Percentiles rank a stretch among this genome's conserved stretches.
These are phyloP conservation scores for Atherix ibis DNA, from an alignment of 2,888 invertebrate species.

Conservation along the genomic window DNA sequence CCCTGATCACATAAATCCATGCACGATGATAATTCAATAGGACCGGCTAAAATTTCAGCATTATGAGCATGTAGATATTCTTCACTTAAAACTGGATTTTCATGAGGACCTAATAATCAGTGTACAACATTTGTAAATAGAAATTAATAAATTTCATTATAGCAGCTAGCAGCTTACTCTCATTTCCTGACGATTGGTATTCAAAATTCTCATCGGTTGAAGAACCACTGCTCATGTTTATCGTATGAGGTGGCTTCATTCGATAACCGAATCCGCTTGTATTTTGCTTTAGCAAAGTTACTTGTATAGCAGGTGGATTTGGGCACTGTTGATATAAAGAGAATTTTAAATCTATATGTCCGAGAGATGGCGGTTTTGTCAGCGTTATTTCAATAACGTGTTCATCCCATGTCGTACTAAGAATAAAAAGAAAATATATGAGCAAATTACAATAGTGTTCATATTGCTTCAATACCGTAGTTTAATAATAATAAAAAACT, in stretches of 20 bases:
- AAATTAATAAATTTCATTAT: no score
- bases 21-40: slow-evolving; percentile 63
- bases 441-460: no score
- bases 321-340: slow-evolving; percentile 62
- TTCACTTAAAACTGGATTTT: slow-evolving; percentile 62
- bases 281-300: slow-evolving; percentile 52
- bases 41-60: slow-evolving; percentile 81
- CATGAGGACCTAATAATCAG: slow-evolving; percentile 26
- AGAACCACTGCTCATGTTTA: slow-evolving; percentile 33
- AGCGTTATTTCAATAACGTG: slow-evolving; percentile 80
- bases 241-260: slow-evolving; percentile 30
- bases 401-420: slow-evolving; percentile 74
- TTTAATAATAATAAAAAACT: no score
- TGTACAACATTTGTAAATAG: background rate
- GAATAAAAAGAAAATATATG: slow-evolving; percentile 6
- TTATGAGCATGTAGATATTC: slow-evolving; percentile 77
- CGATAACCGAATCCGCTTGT: slow-evolving; percentile 48
- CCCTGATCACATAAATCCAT: slow-evolving; percentile 73
- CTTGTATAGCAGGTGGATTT: slow-evolving; percentile 63
- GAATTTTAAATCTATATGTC: slow-evolving; percentile 83
- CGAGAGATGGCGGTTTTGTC: slow-evolving; percentile 59
- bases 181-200: slow-evolving; percentile 20
- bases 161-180: slow-evolving; percentile 12
- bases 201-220: slow-evolving; percentile 30
- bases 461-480: no score